These are phyloP conservation scores for Bufotes viridis DNA, from an alignment of 2,797 vertebrate species.

Conservation along the genomic window DNA sequence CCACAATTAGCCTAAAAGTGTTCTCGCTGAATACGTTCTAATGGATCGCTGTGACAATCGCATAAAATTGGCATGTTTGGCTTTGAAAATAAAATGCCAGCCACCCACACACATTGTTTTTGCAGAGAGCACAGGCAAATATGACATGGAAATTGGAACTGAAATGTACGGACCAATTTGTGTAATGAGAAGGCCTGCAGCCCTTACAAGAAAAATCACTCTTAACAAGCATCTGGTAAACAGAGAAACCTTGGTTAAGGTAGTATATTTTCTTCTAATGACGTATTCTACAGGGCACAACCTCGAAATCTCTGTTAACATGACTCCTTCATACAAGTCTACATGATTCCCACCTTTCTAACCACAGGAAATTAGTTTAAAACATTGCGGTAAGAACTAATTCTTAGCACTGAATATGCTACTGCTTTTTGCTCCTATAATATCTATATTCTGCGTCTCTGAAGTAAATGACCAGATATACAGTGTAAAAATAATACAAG, in stretches of 20 bases:
- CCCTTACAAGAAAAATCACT: background rate
- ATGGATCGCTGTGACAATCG: slow-evolving; percentile 25
- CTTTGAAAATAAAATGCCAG: slow-evolving; percentile 21
- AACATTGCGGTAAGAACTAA: no score
- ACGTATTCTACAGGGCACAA: background rate
- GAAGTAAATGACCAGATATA: no score
- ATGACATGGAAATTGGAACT: background rate
- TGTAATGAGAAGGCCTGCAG: background rate
- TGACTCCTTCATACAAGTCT: background rate
- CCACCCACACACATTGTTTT: slow-evolving; percentile 42
- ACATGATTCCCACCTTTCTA: background rate
- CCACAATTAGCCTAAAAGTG: slow-evolving; percentile 29
- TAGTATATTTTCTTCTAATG: background rate
- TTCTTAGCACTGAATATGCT: no score
- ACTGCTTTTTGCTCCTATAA: no score
- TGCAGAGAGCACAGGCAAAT: slow-evolving; percentile 18
- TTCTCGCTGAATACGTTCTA: background rate
- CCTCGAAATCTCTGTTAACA: background rate
- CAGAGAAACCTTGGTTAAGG: background rate
- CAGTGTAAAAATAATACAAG: no score
- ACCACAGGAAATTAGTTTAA: no score
- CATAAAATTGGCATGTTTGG: slow-evolving; percentile 24
- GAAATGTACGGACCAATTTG: no score
- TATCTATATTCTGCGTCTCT: no score
- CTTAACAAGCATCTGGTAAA: background rate